Base-by-base conservation (phyloP, 1,140 invertebrate genomes). In the Scaptodrosophila lebanonensis region DNA sequence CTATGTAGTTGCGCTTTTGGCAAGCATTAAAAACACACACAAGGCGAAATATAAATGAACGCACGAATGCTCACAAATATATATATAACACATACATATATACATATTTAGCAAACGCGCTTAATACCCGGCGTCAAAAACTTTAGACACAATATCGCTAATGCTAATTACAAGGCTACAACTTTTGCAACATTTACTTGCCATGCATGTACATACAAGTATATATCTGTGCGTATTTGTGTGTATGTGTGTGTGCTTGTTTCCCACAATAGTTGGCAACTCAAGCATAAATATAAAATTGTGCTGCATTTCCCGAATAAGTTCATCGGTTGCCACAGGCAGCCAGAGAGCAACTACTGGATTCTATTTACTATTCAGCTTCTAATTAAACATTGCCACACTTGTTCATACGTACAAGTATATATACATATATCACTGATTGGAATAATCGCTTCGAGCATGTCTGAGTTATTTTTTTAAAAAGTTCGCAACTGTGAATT, bases 81-180 rank as follows among this genome's bases (percentile, higher is more conserved):
- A 22, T 0, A 43, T 7, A 32, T 11, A 43, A 20, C 12, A 16
- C 4, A 51, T 8, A n/a, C 22, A 44, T 5, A 33, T 2, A 36
- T 1, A 32, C 7, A 17, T 16, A 62, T 61, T 61, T 56, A 44
- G 51, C 40, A 63, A 63, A 58, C 65, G 48, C 56, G 70, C 70
- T 58, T 53, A 67, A 64, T 49, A 72, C 69, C 66, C 66, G 66
- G 71, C 62, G 77, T 67, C 56, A 51, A 58, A 71, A 79, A 65
- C 64, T 79, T 79, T 82, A 70, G 66, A 83, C 75, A 79, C 77
- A 83, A 83, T 83, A 77, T 72, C 72, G 68, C 77, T 83, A 83
- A 83, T 83, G 77, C 83, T 83, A 83, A 83, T 83, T 83, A 83
- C 72, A 73, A 77, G 60, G 67, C 61, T 60, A 77, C 58, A 83